Evolutionary conservation across 2,113 vertebrate species (phyloP), one percentile per base, ranked within the genome.

Genomic region (Aplodontia rufa): DNA sequence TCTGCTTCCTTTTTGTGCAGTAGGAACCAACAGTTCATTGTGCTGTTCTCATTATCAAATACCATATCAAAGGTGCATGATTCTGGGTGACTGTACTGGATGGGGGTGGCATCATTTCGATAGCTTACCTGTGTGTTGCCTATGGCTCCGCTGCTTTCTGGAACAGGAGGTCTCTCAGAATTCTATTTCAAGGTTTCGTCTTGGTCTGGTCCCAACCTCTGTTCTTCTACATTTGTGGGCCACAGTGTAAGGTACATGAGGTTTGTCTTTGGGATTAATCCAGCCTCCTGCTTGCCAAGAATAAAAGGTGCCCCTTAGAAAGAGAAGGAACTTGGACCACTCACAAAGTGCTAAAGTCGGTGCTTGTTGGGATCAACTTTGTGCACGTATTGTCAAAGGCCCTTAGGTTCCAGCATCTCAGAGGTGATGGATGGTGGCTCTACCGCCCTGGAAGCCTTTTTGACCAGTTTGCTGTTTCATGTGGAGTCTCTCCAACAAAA

Each of bases 311-410:
- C 42, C 24, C 13, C 13, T 87, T 24, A 26, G 28, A 72, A 55
- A 72, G 37, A 42, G 20, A 69, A 82, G 47, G 30, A 47, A 45
- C 13, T 3, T 62, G 37, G 40, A 11, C 8, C 32, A 4, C 10
- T 3, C 1, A 0, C 10, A 9, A 3, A 49, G 6, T 28, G 2
- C 1, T 75, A 19, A 35, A 6, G 12, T n/a, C 5, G 7, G 0
- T 22, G 32, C 16, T 64, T 35, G 0, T 13, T 42, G 30, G 12
- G 13, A 24, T 3, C 8, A 12, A 7, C 24, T 30, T 1, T 24
- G 4, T 17, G 10, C 13, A 60, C 8, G 14, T 14, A 19, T 0
- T 8, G 13, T 20, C 37, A 17, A 5, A 37, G 0, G 14, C 8
- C 20, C 20, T 32, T 82, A 32, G 72, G 28, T 40, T 6, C 60